Evolutionary conservation across 2,797 vertebrate species (phyloP), one percentile per base, ranked within the genome.

Genomic region (Chaunax sp.): DNA sequence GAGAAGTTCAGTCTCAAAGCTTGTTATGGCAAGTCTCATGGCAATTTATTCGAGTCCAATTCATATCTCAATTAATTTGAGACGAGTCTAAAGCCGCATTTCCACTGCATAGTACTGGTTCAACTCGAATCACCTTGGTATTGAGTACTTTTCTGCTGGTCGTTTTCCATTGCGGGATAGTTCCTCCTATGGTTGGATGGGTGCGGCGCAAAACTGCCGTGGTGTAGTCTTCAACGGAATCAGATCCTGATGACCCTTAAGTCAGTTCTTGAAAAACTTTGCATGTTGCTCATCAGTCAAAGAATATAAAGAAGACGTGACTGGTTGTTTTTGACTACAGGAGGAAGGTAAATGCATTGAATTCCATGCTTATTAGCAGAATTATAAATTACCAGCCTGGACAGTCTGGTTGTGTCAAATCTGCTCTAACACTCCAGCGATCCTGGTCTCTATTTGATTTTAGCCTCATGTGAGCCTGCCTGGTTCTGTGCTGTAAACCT

Each of bases 401-500:
- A 51, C 23, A 1, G 64, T 75, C 41, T 10, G 14, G 53, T 73
- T 45, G 57, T 51, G 50, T 71, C 61, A 23, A 46, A 79, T 81
- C 79, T 83, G 73, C 56, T 74, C 13, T 13, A 45, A 67, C 15
- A 16, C 69, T 86, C 65, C 67, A 44, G 47, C 1, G 38, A 61
- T 38, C 59, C 71, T 18, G 63, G 54, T 55, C 53, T 61, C 77
- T 19, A 75, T 70, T 72, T 79, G 72, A 84, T 35, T 69, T 78
- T 23, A 45, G 67, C 72, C 80, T 77, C 64, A 83, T 77, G 74
- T 62, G 66, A 71, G 69, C 26, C 41, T 3, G 50, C 80, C 72
- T 53, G 69, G 63, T 63, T 67, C 73, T 57, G 70, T 4, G 60
- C 64, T 75, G 79, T 84, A 82, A 92, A 89, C 70, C 85, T 87